Conservation (phyloP, 2,113 vertebrate species). For the Zootoca vivipara region DNA sequence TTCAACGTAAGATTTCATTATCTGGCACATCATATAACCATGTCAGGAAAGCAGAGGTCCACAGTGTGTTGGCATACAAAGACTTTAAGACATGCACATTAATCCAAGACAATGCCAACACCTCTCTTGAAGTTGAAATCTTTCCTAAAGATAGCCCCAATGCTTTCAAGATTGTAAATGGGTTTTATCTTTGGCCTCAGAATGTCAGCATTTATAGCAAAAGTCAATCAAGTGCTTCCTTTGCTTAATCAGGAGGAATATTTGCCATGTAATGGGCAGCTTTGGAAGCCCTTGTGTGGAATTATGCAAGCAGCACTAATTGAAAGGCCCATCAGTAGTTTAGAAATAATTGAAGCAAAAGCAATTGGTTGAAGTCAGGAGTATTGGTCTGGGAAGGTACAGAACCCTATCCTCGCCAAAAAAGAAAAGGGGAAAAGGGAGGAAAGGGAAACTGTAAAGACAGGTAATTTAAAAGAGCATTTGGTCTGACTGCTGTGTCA, state of each 20-base stretch:
- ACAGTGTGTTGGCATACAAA: not conserved
- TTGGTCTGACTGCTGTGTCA: not conserved
- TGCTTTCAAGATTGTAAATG: slow-evolving; percentile 62
- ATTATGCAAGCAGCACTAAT: slow-evolving; percentile 70
- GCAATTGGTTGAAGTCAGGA: slow-evolving; percentile 28
- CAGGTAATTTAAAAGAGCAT: slow-evolving; percentile 7
- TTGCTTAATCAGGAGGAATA: slow-evolving; percentile 80
- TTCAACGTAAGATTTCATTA: not conserved
- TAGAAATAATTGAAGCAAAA: slow-evolving; percentile 56
- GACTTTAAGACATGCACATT: slow-evolving; percentile 17
- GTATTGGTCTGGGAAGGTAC: not conserved
- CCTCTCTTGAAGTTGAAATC: slow-evolving; percentile 66
- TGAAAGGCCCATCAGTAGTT: slow-evolving; percentile 60
- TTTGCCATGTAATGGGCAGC: slow-evolving; percentile 65
- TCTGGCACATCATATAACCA: not conserved
- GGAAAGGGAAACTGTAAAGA: not conserved
- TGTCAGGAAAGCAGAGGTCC: not conserved
- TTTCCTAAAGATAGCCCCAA: slow-evolving; percentile 51
- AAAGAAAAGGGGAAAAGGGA: rapidly evolving
- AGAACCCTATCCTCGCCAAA: rapidly evolving
- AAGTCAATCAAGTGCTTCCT: slow-evolving; percentile 78
- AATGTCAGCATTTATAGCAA: slow-evolving; percentile 79
- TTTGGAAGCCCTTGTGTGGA: slow-evolving; percentile 63
- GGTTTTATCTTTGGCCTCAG: slow-evolving; percentile 67
- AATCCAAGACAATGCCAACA: slow-evolving; percentile 56